Evolutionary conservation across 2,888 invertebrate genomes (phyloP).

Genomic region (Timandra comae): DNA sequence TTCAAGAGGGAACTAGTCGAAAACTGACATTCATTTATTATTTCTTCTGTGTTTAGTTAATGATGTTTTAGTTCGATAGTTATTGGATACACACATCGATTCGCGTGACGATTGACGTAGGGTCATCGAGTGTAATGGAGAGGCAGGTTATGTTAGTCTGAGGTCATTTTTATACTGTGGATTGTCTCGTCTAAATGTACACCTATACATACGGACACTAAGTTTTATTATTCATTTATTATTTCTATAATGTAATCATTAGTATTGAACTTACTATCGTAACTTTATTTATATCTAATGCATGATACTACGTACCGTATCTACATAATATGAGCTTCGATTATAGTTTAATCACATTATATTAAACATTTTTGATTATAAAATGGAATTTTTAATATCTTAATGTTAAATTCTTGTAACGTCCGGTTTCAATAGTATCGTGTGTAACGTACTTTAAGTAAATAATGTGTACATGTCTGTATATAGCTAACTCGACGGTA

Average conservation of each 20-base stretch:
- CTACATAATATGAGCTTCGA: conserved; percentile 61
- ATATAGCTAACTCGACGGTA: too few species aligned
- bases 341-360: conserved; percentile 19
- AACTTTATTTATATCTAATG: conserved; percentile 46
- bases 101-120: conserved; percentile 7
- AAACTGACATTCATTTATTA: conserved; percentile 38
- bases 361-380: conserved; percentile 11
- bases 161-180: too few species aligned
- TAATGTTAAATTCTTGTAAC: conserved; percentile 24
- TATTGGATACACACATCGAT: too few species aligned
- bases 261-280: conserved; percentile 34
- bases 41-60: conserved; percentile 49
- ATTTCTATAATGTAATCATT: conserved; percentile 54
- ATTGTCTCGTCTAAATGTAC: too few species aligned
- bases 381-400: conserved; percentile 5
- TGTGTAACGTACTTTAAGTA: conserved; percentile 30
- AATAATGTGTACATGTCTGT: too few species aligned
- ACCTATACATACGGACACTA: conserved; percentile 20
- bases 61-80: too few species aligned
- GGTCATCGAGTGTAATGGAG: background rate
- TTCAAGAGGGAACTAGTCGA: conserved; percentile 62
- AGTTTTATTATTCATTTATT: conserved; percentile 76
- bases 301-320: conserved; percentile 55
- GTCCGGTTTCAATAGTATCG: conserved; percentile 40
- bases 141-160: conserved; percentile 7